Evolutionary conservation across 1,140 invertebrate genomes (phyloP).

Genomic region (Streblospio benedicti): DNA sequence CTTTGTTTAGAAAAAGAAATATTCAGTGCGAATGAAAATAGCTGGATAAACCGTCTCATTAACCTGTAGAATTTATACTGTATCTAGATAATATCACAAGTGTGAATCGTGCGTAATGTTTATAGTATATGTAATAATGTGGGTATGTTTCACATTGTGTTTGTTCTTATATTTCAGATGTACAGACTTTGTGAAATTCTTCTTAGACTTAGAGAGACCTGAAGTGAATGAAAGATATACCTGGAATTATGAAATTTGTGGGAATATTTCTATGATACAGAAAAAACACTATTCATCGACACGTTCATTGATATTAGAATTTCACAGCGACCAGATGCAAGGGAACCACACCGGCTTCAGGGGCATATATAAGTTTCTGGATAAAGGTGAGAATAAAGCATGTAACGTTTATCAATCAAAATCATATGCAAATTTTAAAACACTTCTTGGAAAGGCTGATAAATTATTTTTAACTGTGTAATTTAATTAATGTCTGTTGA

Average conservation of each 20-base stretch:
- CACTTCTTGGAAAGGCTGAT: no score
- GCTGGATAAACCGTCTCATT: constrained; percentile 6
- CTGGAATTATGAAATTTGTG: constrained; percentile 68
- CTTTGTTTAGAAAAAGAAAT: no score
- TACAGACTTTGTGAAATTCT: constrained; percentile 71
- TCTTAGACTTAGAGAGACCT: constrained; percentile 59
- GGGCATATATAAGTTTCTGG: constrained; percentile 70
- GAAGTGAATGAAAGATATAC: constrained; percentile 70
- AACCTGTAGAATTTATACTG: no score
- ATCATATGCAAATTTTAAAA: neutral
- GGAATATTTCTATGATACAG: constrained; percentile 49
- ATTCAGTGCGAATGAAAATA: no score
- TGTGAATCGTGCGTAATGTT: no score
- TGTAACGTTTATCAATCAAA: neutral
- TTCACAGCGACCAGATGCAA: constrained; percentile 57
- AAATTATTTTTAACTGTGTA: no score
- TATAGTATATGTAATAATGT: no score
- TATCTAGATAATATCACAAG: no score
- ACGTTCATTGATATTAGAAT: constrained; percentile 69
- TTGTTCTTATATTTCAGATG: constrained; percentile 58
- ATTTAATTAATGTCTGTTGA: no score
- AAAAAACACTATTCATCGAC: constrained; percentile 73
- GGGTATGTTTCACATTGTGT: neutral
- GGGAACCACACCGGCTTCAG: constrained; percentile 65
- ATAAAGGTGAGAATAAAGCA: constrained; percentile 70